phyloP scores from a whole-genome alignment of 2,113 vertebrate genomes.

The Rhynchomys soricoides region DNA sequence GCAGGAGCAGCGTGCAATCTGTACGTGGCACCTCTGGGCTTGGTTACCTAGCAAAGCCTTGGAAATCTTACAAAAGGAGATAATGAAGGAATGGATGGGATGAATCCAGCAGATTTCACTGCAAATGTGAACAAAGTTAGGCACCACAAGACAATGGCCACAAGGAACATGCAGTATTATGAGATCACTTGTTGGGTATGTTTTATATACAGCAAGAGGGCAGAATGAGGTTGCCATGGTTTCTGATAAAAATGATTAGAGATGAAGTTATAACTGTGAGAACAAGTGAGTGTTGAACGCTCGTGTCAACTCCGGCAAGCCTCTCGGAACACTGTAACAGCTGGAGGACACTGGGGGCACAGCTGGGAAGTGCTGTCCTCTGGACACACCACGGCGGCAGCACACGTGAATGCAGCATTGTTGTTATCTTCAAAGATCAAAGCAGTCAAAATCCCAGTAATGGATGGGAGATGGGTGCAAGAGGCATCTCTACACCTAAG shows the following conservation, averaged over 20 bases:
- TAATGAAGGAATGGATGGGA: neutral
- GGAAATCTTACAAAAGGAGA: constrained; percentile 11
- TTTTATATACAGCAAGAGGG: neutral
- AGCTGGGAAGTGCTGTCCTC: neutral
- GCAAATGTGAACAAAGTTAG: constrained; percentile 21
- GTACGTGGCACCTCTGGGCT: neutral
- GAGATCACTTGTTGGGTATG: constrained; percentile 23
- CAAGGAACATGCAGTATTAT: neutral
- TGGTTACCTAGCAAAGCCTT: neutral
- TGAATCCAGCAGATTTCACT: neutral
- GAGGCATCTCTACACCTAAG: too few relatives aligned
- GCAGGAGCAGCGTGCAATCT: neutral
- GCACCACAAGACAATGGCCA: neutral
- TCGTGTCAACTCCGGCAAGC: neutral
- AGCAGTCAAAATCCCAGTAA: neutral
- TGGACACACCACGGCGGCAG: neutral
- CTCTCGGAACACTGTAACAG: neutral
- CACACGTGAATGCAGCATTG: too few relatives aligned
- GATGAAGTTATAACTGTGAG: neutral
- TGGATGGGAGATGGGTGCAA: neutral
- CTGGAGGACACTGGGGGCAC: too few relatives aligned
- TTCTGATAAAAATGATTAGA: constrained; percentile 31
- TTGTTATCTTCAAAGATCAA: neutral
- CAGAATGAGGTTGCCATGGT: neutral
- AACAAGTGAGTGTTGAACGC: neutral